Base-by-base conservation (phyloP, 92 coral and sea anemone species). In the Actinernus sp. region DNA sequence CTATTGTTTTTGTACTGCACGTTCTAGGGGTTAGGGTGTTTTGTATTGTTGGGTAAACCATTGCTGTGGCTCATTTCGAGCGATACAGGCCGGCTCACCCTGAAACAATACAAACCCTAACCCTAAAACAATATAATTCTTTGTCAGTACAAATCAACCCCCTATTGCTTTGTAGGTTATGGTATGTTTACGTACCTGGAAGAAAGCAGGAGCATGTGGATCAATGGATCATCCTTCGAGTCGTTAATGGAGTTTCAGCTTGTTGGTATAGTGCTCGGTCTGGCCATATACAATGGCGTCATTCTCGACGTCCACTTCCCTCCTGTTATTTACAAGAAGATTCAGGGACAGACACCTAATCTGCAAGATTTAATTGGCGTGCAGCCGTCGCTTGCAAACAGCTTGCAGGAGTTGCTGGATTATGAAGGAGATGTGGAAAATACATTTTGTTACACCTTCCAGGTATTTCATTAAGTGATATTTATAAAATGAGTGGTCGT, bases 211-310 rank as follows among this genome's bases (percentile, higher is more conserved):
- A 59, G 83, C 34, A 61, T 91, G 56, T 94, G 98, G 98, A 81
- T 94, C 41, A 91, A 87, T 62, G 80, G 92, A 28, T 71, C 86
- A n/a, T 94, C 98, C 17, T 67, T 94, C 12, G 97, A 94, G 50
- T 79, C 97, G 26, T 89, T 90, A 65, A 82, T 56, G 58, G 91
- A 91, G 61, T 94, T 90, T 72, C 97, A 87, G 31, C 60, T 94
- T 40, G 97, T 94, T 31, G 98, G 98, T 9, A 63, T 88, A 17
- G 71, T 94, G 5, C 83, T 94, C 12, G 98, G 97, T 13, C 57
- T 94, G 53, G 98, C 98, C 32, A 94, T 94, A 43, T 91, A 94
- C 55, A 94, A 94, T 57, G 98, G 98, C 1, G 86, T 94, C 38
- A 94, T 94, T 49, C 81, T 94, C 58, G 98, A 94, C 51, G 82